Evolutionary conservation across 2,888 invertebrate species (phyloP), one percentile per base, ranked within the genome.

Genomic region (Vanessa cardui): DNA sequence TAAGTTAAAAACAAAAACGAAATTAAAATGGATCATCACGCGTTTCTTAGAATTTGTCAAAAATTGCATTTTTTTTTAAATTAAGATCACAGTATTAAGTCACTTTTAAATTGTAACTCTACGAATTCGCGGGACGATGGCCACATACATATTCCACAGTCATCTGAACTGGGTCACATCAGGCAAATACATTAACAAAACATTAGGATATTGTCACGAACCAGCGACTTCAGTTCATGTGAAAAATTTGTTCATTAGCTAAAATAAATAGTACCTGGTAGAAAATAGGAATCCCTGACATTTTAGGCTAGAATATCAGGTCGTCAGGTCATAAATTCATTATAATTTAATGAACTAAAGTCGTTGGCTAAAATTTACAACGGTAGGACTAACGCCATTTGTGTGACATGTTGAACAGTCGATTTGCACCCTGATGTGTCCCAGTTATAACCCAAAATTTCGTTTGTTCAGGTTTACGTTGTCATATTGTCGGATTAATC

Each of bases 61-160:
- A 88, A 90, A 88, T 87, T 89, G 84, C 84, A 39, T 39, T 84
- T 88, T 85, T n/a, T 83, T 83, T 91, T 92, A 92, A 92, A 92
- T 90, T 92, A 92, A 89, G 90, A 92, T 92, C 92, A 92, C 92
- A 92, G 92, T 88, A 87, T 88, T 90, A 92, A 91, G 91, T 92
- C 90, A 92, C 92, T 79, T 84, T 87, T 83, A 84, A 84, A 87
- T 88, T 89, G 85, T 85, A 87, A 89, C 85, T 87, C 89, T 85
- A 88, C 81, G 85, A 91, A 90, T 86, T 84, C 77, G 85, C 84
- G 84, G 70, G 88, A 90, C 88, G 86, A 91, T 88, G 83, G 76
- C 80, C 80, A 78, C 82, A 81, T 84, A 83, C 83, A 91, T 92
- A 92, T 92, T 92, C 92, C 92, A 92, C 92, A 92, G 92, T 92